Conservation (phyloP, 2,888 invertebrate genomes). For the Scotopteryx bipunctaria region DNA sequence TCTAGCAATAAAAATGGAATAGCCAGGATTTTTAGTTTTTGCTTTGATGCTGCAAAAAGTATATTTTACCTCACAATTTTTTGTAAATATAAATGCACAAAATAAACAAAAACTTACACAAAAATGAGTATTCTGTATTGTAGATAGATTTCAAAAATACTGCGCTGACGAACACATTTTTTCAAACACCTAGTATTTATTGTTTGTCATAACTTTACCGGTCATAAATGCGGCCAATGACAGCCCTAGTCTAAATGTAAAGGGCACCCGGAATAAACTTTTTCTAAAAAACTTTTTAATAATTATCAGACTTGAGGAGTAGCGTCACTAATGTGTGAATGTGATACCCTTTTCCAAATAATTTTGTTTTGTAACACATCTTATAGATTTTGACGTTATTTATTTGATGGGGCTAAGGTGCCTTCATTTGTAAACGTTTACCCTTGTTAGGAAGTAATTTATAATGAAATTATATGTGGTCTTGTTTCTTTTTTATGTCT, state of each 20-base stretch:
- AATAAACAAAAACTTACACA: not conserved
- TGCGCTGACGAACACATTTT: no score
- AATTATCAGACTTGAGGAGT: conserved; percentile 75
- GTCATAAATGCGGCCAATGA: not conserved
- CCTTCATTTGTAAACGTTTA: conserved; percentile 23
- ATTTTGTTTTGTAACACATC: conserved; percentile 74
- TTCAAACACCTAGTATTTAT: no score
- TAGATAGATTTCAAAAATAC: no score
- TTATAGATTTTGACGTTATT: conserved; percentile 76
- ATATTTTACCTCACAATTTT: not conserved
- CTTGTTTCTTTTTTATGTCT: conserved; percentile 9
- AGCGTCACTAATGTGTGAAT: conserved; percentile 80
- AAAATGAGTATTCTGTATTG: not conserved
- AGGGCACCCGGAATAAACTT: conserved; percentile 27
- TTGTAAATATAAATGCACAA: not conserved
- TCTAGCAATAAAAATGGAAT: not conserved
- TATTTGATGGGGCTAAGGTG: conserved; percentile 62
- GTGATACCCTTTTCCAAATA: conserved; percentile 69
- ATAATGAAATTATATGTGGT: conserved; percentile 17
- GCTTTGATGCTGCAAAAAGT: not conserved
- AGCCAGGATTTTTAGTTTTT: not conserved
- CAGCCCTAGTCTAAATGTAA: conserved; percentile 23
- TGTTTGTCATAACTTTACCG: no score
- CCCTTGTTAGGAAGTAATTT: conserved; percentile 32
- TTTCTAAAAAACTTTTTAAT: conserved; percentile 64